A percentile compares a stretch with the other conserved stretches of the same genome.
Conservation (phyloP, 2,888 invertebrate genomes). For the Pachymerium ferrugineum region DNA sequence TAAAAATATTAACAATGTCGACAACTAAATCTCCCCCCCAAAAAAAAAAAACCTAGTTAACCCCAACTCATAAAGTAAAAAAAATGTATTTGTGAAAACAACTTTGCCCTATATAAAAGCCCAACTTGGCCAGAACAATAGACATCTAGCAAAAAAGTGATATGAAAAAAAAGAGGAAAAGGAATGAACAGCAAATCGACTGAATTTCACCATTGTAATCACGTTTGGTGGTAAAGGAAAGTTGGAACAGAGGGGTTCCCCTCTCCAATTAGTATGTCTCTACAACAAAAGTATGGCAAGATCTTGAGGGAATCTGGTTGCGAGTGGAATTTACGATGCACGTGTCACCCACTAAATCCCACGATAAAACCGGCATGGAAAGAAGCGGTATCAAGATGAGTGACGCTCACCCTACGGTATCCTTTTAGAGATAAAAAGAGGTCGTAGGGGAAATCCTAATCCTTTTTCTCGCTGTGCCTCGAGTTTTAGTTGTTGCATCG, state of each 20-base stretch:
- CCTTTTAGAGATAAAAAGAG: slow-evolving; percentile 9
- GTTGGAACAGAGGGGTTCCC: not conserved
- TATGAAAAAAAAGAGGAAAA: too few species aligned
- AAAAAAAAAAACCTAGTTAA: too few species aligned
- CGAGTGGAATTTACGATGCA: slow-evolving; percentile 21
- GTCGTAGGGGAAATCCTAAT: slow-evolving; percentile 21
- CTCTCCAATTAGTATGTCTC: not conserved
- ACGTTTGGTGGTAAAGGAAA: not conserved
- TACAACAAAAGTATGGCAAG: slow-evolving; percentile 3
- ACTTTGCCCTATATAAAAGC: too few species aligned
- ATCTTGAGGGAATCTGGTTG: slow-evolving; percentile 7
- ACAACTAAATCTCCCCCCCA: too few species aligned
- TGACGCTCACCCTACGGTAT: slow-evolving; percentile 18
- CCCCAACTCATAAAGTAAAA: too few species aligned
- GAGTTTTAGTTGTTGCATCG: slow-evolving; percentile 21
- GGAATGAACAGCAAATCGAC: too few species aligned
- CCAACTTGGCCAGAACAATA: too few species aligned
- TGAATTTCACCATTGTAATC: not conserved
- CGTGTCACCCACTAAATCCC: slow-evolving; percentile 10
- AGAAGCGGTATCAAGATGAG: slow-evolving; percentile 10
- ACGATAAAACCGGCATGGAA: slow-evolving; percentile 18
- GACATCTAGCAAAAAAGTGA: too few species aligned
- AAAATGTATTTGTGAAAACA: too few species aligned
- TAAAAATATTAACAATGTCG: too few species aligned
- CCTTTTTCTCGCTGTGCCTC: slow-evolving; percentile 15